Evolutionary conservation across 2,113 vertebrate species (phyloP).

Genomic region (Anhinga rufa): DNA sequence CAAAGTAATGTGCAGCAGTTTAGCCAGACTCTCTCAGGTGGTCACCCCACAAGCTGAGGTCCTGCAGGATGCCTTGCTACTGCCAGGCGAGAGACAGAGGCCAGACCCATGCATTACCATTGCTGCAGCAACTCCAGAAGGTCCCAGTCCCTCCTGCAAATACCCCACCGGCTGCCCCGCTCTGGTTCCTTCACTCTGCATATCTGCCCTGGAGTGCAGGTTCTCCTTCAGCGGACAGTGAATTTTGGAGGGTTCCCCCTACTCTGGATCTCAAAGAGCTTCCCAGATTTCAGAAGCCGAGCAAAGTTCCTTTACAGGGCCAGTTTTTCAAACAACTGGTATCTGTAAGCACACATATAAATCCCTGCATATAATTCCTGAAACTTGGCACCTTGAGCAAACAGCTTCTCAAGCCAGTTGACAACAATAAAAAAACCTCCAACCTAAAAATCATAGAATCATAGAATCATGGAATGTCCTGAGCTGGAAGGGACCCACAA

Average conservation of each 20-base stretch:
- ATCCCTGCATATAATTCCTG: neutral
- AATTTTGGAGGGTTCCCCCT: neutral
- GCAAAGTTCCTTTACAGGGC: neutral
- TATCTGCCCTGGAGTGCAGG: neutral
- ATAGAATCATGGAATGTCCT: no score
- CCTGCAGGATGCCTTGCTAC: neutral
- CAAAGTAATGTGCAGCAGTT: neutral
- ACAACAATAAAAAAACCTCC: neutral
- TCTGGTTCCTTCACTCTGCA: neutral
- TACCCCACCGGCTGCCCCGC: neutral
- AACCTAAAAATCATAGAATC: neutral
- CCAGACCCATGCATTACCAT: fast-evolving
- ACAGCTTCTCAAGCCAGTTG: neutral
- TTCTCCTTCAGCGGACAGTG: neutral
- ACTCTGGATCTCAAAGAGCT: neutral
- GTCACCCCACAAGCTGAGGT: neutral
- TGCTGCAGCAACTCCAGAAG: neutral
- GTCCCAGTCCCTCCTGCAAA: neutral
- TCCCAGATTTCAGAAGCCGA: neutral
- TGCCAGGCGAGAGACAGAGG: neutral
- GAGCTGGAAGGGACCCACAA: no score
- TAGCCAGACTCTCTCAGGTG: neutral
- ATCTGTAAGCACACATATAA: neutral
- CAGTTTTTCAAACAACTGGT: neutral
- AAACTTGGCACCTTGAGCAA: neutral